These are phyloP conservation scores for Hemichromis elongatus DNA, from an alignment of 2,113 vertebrate species.

Conservation along the genomic window DNA sequence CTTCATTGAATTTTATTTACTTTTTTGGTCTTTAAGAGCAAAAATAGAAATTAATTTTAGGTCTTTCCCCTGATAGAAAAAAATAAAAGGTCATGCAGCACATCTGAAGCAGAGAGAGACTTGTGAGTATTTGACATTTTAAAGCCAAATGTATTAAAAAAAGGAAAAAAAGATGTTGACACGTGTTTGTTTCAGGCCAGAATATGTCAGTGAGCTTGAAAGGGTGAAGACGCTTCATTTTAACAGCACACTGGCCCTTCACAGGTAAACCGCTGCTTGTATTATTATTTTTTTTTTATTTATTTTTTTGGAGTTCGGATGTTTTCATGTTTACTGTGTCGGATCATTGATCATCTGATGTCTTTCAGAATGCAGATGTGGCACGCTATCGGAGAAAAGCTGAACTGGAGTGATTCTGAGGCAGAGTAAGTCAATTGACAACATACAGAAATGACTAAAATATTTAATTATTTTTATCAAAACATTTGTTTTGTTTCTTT, in stretches of 20 bases:
- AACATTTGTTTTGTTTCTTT: background rate
- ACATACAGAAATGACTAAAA: background rate
- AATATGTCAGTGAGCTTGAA: slow-evolving; percentile 64
- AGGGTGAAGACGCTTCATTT: slow-evolving; percentile 57
- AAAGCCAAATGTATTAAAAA: background rate
- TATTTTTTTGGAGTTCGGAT: background rate
- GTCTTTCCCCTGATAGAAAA: slow-evolving; percentile 42
- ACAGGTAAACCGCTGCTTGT: slow-evolving; percentile 52
- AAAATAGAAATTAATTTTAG: background rate
- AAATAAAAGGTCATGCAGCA: slow-evolving; percentile 46
- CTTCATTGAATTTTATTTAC: background rate
- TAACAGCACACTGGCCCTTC: slow-evolving; percentile 69
- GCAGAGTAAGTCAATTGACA: slow-evolving; percentile 52
- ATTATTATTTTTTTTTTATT: too few species aligned
- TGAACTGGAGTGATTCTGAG: slow-evolving; percentile 55
- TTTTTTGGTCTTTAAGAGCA: background rate
- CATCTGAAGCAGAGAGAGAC: slow-evolving; percentile 56
- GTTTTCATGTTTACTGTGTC: background rate
- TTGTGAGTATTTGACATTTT: slow-evolving; percentile 54
- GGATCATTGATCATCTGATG: background rate
- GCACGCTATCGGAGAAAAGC: slow-evolving; percentile 64
- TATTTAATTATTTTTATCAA: background rate
- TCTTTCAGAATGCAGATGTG: slow-evolving; percentile 75
- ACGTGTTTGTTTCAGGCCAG: slow-evolving; percentile 43
- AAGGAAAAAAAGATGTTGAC: background rate